Percentiles rank a stretch among this genome's conserved stretches.
Conservation (phyloP, 2,888 invertebrate genomes). For the Cryptocephalus primarius region DNA sequence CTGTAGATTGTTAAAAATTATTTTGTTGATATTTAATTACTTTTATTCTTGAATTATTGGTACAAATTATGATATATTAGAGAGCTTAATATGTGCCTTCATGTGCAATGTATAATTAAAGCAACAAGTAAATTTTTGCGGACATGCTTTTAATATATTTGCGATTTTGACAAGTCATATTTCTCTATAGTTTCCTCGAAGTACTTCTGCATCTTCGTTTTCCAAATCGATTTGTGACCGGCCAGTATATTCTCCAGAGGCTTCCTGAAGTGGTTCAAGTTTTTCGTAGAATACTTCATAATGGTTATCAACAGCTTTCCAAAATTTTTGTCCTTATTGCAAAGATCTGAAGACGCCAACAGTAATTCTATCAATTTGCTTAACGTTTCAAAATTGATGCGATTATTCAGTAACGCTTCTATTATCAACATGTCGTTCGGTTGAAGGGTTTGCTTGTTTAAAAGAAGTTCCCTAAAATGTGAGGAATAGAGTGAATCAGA, state of each 20-base stretch:
- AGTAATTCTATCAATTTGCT: slow-evolving; percentile 15
- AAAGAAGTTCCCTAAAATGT: slow-evolving; percentile 14
- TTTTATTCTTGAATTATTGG: too few relatives aligned
- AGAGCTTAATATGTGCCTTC: too few relatives aligned
- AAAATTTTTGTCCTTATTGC: slow-evolving; percentile 14
- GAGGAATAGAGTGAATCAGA: too few relatives aligned
- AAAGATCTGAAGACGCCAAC: slow-evolving; percentile 12
- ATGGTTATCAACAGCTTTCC: slow-evolving; percentile 18
- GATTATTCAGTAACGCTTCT: slow-evolving; percentile 12
- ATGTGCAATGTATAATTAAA: too few relatives aligned
- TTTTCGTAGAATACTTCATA: slow-evolving; percentile 12
- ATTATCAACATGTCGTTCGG: slow-evolving; percentile 14
- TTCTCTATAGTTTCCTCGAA: slow-evolving; percentile 14
- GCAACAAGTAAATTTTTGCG: too few relatives aligned
- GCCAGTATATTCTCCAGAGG: slow-evolving; percentile 19
- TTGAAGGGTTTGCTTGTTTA: slow-evolving; percentile 10
- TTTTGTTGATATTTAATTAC: too few relatives aligned
- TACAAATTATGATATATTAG: too few relatives aligned
- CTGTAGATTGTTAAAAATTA: too few relatives aligned
- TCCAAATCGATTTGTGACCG: slow-evolving; percentile 20
- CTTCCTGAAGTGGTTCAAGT: slow-evolving; percentile 13
- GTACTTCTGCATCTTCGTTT: slow-evolving; percentile 16
- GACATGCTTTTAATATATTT: slow-evolving; percentile 8
- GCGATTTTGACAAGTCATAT: slow-evolving; percentile 11
- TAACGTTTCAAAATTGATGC: slow-evolving; percentile 10